phyloP scores from a whole-genome alignment of 2,797 vertebrate genomes.

The Phoeniculus purpureus region DNA sequence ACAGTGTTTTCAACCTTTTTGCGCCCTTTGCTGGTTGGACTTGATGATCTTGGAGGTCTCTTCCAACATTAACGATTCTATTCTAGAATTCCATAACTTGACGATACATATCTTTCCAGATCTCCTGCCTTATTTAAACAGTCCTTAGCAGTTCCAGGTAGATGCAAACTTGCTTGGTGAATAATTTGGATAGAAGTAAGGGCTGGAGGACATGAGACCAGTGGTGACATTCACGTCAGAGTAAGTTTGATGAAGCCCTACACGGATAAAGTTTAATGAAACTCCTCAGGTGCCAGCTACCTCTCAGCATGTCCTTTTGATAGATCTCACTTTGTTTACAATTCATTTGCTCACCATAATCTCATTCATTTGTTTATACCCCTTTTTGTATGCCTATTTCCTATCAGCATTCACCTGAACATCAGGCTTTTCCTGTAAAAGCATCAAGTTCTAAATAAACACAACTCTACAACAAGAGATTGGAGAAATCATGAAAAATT shows the following conservation, averaged over 20 bases:
- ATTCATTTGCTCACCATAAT: not conserved
- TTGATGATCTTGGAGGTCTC: too few relatives aligned
- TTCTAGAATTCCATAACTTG: too few relatives aligned
- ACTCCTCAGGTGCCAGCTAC: not conserved
- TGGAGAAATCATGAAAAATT: conserved; percentile 14
- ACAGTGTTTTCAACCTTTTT: not conserved
- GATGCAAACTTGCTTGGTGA: not conserved
- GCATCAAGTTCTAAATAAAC: conserved; percentile 13
- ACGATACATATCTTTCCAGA: not conserved
- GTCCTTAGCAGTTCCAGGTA: not conserved
- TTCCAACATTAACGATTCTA: too few relatives aligned
- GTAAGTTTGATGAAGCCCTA: not conserved
- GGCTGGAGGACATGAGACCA: not conserved
- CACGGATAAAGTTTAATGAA: not conserved
- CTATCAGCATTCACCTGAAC: not conserved
- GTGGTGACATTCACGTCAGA: fast-evolving
- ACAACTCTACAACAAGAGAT: not conserved
- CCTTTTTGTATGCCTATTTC: not conserved
- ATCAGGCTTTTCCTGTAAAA: conserved; percentile 23
- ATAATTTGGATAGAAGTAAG: not conserved
- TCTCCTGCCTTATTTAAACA: not conserved
- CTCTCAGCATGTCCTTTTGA: not conserved
- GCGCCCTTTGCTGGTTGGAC: not conserved
- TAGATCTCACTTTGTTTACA: not conserved
- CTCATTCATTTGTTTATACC: conserved; percentile 11